Percentiles rank a stretch among this genome's conserved stretches.
Conservation (phyloP, 2,797 vertebrate genomes). For the Glyptemys insculpta region DNA sequence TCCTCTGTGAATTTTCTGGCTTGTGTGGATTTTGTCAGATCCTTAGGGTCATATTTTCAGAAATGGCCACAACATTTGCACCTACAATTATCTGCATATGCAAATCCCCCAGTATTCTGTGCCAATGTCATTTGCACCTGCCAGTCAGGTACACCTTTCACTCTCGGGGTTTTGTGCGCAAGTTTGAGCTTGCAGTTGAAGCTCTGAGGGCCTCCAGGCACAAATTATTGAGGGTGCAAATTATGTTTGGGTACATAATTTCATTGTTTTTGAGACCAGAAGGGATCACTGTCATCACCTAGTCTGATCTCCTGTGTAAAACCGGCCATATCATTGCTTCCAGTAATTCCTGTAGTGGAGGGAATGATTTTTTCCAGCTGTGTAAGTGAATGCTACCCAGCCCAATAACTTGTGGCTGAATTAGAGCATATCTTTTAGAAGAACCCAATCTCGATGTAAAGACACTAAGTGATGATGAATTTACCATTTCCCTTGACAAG, state of each 20-base stretch:
- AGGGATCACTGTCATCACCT: constrained; percentile 47
- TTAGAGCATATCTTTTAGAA: constrained; percentile 60
- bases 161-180: constrained; percentile 43
- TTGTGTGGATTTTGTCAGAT: neutral
- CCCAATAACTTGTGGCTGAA: constrained; percentile 63
- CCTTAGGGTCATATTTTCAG: constrained; percentile 32
- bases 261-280: constrained; percentile 32
- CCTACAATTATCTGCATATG: constrained; percentile 55
- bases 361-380: constrained; percentile 31
- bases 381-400: constrained; percentile 66
- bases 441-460: constrained; percentile 59
- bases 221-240: constrained; percentile 52
- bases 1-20: constrained; percentile 15
- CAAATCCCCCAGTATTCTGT: constrained; percentile 56
- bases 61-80: constrained; percentile 28
- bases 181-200: constrained; percentile 47
- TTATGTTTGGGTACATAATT: constrained; percentile 40
- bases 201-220: constrained; percentile 49
- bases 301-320: constrained; percentile 4
- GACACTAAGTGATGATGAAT: constrained; percentile 74
- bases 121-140: constrained; percentile 44
- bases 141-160: constrained; percentile 36
- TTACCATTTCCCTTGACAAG: constrained; percentile 66
- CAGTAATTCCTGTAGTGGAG: constrained; percentile 12
- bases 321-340: constrained; percentile 2